phyloP scores from a whole-genome alignment of 2,888 invertebrate species.

The Amblyjoppa proteus region DNA sequence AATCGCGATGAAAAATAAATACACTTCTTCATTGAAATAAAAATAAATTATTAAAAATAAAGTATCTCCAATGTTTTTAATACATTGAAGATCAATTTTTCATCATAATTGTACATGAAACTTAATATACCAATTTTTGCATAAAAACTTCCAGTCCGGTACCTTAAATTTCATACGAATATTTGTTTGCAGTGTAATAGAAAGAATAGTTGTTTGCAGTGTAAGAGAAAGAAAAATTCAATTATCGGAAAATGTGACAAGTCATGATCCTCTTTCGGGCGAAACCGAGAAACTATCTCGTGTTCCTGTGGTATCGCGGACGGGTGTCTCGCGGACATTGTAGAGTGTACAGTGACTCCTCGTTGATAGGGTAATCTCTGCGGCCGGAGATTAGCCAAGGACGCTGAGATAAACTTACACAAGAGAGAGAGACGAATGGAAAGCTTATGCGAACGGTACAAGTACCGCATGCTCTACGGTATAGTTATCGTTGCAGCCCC shows the following conservation, averaged over 20 bases:
- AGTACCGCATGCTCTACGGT: neutral
- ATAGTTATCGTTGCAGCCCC: slow-evolving; percentile 26
- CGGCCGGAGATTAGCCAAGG: slow-evolving; percentile 83
- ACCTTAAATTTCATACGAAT: too few relatives aligned
- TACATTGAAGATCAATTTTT: too few relatives aligned
- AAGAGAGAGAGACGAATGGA: slow-evolving; percentile 37
- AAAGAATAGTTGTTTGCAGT: too few relatives aligned
- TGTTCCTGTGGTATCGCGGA: neutral
- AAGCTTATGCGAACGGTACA: slow-evolving; percentile 38
- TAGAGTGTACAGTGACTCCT: slow-evolving; percentile 68
- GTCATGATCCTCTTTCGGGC: neutral
- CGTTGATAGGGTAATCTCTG: slow-evolving; percentile 82
- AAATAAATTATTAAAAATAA: too few relatives aligned
- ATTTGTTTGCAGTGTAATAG: too few relatives aligned
- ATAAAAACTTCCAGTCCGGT: too few relatives aligned
- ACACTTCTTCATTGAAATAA: too few relatives aligned
- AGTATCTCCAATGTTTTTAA: too few relatives aligned
- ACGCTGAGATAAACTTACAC: slow-evolving; percentile 82
- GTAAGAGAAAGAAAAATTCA: too few relatives aligned
- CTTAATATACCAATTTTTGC: too few relatives aligned
- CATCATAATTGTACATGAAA: too few relatives aligned
- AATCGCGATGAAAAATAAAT: too few relatives aligned
- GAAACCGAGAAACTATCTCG: slow-evolving; percentile 27
- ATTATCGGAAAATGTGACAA: neutral
- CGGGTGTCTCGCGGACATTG: slow-evolving; percentile 45